Evolutionary conservation across 2,797 vertebrate genomes (phyloP).

Genomic region (Hypotaenidia philippensis): DNA sequence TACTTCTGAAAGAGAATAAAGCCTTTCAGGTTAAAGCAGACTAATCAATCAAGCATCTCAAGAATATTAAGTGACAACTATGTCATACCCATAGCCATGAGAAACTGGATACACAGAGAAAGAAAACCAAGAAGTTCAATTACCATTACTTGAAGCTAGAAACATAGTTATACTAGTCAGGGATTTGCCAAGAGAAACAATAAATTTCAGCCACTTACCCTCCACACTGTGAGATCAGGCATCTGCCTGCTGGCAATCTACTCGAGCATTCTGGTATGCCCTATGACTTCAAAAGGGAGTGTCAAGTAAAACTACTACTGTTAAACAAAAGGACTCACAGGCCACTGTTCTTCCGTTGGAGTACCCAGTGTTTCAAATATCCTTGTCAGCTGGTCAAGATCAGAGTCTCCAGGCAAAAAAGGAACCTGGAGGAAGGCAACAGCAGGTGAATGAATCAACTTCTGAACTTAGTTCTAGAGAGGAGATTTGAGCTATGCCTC

Average conservation of each 20-base stretch:
- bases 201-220: background rate
- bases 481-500: background rate
- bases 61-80: background rate
- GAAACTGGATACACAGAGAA: background rate
- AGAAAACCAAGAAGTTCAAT: background rate
- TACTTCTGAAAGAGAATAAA: background rate
- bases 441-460: background rate
- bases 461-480: background rate
- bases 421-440: constrained; percentile 85
- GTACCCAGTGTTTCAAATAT: constrained; percentile 98
- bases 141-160: background rate
- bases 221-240: background rate
- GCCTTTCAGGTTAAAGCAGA: background rate
- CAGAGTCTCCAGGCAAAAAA: constrained; percentile 96
- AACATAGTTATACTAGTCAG: background rate
- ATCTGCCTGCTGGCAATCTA: background rate
- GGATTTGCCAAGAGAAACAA: background rate
- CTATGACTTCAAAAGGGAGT: background rate
- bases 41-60: background rate
- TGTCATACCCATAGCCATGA: background rate
- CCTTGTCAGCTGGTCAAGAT: constrained; percentile 95
- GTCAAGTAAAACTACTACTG: background rate
- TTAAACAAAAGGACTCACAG: constrained; percentile 82
- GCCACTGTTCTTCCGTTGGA: constrained; percentile 95
- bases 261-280: background rate